A percentile compares a stretch with the other conserved stretches of the same genome.
Conservation (phyloP, 2,888 invertebrate genomes). For the Mythimna lalbum region DNA sequence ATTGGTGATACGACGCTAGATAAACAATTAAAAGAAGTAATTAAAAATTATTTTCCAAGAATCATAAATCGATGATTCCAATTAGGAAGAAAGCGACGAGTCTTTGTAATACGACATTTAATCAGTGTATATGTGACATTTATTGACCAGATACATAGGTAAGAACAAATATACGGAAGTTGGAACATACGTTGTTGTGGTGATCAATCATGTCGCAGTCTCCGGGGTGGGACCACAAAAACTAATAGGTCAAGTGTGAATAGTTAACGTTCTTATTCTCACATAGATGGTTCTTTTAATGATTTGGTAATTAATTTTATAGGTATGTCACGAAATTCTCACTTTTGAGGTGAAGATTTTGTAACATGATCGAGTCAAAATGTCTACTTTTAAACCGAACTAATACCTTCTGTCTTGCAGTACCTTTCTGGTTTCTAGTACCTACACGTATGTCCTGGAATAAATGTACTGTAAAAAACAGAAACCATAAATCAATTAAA, state of each 20-base stretch:
- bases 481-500: background rate
- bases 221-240: slow-evolving; percentile 39
- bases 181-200: slow-evolving; percentile 37
- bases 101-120: slow-evolving; percentile 27
- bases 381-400: background rate
- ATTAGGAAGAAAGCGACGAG: slow-evolving; percentile 7
- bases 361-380: background rate
- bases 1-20: background rate
- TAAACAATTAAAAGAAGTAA: background rate
- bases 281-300: slow-evolving; percentile 26
- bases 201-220: slow-evolving; percentile 59
- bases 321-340: too few species aligned
- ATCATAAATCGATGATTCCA: slow-evolving; percentile 9
- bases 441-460: too few species aligned
- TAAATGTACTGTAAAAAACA: background rate
- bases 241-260: slow-evolving; percentile 59
- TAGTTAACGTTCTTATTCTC: slow-evolving; percentile 32
- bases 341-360: background rate
- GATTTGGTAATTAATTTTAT: slow-evolving; percentile 13
- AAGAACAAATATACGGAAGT: slow-evolving; percentile 43
- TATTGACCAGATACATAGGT: slow-evolving; percentile 37
- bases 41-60: slow-evolving; percentile 16
- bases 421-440: too few species aligned
- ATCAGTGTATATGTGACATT: slow-evolving; percentile 31
- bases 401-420: too few species aligned